A percentile compares a stretch with the other conserved stretches of the same genome.
phyloP scores from a whole-genome alignment of 2,888 invertebrate genomes.

The Blastobasis lacticolella region DNA sequence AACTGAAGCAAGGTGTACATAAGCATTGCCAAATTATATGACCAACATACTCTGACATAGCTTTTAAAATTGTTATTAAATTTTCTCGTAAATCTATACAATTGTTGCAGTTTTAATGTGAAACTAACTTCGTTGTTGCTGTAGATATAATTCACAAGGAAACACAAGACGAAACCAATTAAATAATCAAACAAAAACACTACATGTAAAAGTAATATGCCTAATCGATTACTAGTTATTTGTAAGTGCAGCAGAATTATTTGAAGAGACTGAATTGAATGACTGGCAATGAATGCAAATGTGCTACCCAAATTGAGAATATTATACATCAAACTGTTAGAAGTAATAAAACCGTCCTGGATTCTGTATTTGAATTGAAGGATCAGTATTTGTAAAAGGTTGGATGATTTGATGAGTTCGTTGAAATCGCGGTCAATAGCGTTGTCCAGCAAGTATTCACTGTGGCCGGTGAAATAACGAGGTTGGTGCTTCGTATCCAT shows the following conservation, averaged over 20 bases:
- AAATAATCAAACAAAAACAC: not conserved
- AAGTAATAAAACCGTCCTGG: not conserved
- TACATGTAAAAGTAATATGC: not conserved
- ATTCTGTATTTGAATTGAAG: not conserved
- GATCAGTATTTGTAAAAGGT: not conserved
- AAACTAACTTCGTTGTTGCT: not conserved
- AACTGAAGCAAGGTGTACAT: not conserved
- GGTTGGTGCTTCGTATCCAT: no score
- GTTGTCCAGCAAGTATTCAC: no score
- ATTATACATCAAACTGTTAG: no score
- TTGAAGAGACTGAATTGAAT: not conserved
- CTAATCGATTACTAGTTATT: no score
- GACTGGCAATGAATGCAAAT: not conserved
- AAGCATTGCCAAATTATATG: not conserved
- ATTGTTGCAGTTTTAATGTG: not conserved
- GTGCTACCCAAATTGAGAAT: not conserved
- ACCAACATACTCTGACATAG: not conserved
- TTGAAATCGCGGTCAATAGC: no score
- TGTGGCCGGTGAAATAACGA: not conserved
- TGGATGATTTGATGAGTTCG: no score
- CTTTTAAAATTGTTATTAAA: not conserved
- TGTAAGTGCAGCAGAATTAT: not conserved
- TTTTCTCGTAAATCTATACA: not conserved
- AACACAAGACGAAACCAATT: not conserved
- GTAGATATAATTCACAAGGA: not conserved